Conservation (phyloP, 2,113 vertebrate genomes). For the Emberiza fucata region DNA sequence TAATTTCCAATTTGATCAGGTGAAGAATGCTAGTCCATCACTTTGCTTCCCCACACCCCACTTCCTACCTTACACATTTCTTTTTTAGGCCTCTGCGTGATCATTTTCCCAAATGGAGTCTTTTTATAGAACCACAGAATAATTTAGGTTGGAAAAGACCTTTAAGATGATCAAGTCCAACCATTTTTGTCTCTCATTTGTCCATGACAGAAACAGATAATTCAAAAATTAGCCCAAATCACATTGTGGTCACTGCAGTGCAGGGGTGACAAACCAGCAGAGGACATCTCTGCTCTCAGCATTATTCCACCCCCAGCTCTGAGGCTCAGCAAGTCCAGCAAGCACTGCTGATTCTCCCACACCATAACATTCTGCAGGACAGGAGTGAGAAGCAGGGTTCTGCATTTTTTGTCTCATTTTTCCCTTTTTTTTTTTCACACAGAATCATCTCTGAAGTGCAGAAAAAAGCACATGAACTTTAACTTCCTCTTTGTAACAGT, state of each 20-base stretch:
- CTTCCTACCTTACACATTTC: not conserved
- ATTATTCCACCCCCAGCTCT: not conserved
- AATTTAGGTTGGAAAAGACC: not conserved
- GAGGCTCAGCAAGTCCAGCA: not conserved
- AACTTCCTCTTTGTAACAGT: not conserved
- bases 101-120: not conserved
- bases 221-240: not conserved
- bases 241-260: not conserved
- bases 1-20: not conserved
- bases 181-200: not conserved
- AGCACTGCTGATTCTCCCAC: not conserved
- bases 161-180: not conserved
- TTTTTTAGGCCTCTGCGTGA: not conserved
- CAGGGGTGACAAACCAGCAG: not conserved
- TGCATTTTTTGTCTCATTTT: not conserved
- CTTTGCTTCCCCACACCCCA: not conserved
- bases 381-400: not conserved
- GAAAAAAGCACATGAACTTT: not conserved
- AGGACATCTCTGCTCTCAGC: not conserved
- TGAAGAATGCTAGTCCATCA: not conserved
- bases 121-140: not conserved
- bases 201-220: not conserved
- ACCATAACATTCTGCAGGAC: not conserved
- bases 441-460: not conserved
- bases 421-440: not conserved